Percentiles rank a stretch among this genome's conserved stretches.
Evolutionary conservation across 1,140 invertebrate species (phyloP).

Genomic region (Olivierus martensii): DNA sequence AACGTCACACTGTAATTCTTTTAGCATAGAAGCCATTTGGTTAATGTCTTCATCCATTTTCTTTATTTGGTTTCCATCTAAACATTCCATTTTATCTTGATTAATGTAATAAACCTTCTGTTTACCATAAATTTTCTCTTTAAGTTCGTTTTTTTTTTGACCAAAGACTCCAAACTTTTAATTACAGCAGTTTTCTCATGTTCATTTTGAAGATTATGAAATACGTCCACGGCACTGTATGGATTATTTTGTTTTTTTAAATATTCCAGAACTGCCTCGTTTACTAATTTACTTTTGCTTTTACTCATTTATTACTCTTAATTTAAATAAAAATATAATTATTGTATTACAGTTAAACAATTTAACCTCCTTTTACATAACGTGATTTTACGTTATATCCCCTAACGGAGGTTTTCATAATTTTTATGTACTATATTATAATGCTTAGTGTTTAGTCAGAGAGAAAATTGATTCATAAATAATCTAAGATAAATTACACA

Average conservation of each 20-base stretch:
- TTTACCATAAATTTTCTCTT: slow-evolving; percentile 54
- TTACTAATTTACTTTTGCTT: neutral
- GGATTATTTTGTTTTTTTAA: slow-evolving; percentile 61
- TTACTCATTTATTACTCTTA: slow-evolving; percentile 12
- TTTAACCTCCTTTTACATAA: no score
- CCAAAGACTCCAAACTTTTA: slow-evolving; percentile 51
- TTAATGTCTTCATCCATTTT: slow-evolving; percentile 36
- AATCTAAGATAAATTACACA: no score
- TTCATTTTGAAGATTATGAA: slow-evolving; percentile 59
- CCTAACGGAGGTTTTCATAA: no score
- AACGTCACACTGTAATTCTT: slow-evolving; percentile 15
- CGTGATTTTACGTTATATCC: no score
- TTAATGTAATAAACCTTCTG: slow-evolving; percentile 71
- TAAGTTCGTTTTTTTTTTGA: slow-evolving; percentile 33
- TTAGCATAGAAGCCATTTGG: slow-evolving; percentile 27
- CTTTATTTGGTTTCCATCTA: slow-evolving; percentile 40
- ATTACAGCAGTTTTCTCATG: slow-evolving; percentile 55
- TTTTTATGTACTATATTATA: no score
- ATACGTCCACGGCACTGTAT: slow-evolving; percentile 67
- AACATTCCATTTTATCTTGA: slow-evolving; percentile 40
- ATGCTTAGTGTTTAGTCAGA: no score
- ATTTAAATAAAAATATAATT: no score
- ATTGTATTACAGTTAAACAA: no score
- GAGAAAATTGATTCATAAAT: no score
- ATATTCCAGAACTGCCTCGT: slow-evolving; percentile 45